Percentiles rank a stretch among this genome's conserved stretches.
These are phyloP conservation scores for Biston betularia DNA, from an alignment of 2,888 invertebrate genomes.

Conservation along the genomic window DNA sequence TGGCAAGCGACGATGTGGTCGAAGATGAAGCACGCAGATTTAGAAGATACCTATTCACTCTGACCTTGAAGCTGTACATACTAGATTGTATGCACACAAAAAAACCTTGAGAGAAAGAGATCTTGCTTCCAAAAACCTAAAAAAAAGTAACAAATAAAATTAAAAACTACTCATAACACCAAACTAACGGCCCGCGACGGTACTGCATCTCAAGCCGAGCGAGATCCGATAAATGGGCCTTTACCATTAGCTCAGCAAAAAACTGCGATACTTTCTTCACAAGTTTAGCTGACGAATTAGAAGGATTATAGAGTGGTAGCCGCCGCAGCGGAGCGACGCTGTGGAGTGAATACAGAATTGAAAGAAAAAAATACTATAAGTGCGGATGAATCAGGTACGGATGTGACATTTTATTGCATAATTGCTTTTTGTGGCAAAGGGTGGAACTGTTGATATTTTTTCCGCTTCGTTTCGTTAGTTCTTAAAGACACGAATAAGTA, in stretches of 20 bases:
- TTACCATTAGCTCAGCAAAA: conserved; percentile 5
- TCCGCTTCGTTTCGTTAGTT: neutral
- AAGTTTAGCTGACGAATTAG: neutral
- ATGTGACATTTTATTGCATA: conserved; percentile 17
- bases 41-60: no score
- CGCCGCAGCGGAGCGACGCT: conserved; percentile 22
- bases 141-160: neutral
- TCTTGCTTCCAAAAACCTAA: no score
- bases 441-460: neutral
- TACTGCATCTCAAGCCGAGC: neutral
- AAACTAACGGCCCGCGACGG: no score
- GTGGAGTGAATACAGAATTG: neutral
- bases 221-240: neutral
- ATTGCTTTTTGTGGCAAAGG: conserved; percentile 1
- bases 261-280: neutral
- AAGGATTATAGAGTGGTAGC: conserved; percentile 4
- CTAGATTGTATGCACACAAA: no score
- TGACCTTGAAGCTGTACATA: no score
- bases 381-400: neutral
- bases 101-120: no score
- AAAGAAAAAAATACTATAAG: conserved; percentile 1
- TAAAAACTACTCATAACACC: neutral
- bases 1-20: no score
- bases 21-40: no score
- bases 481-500: neutral